Conservation (phyloP, 2,797 vertebrate genomes). For the Hippocampus kuda region DNA sequence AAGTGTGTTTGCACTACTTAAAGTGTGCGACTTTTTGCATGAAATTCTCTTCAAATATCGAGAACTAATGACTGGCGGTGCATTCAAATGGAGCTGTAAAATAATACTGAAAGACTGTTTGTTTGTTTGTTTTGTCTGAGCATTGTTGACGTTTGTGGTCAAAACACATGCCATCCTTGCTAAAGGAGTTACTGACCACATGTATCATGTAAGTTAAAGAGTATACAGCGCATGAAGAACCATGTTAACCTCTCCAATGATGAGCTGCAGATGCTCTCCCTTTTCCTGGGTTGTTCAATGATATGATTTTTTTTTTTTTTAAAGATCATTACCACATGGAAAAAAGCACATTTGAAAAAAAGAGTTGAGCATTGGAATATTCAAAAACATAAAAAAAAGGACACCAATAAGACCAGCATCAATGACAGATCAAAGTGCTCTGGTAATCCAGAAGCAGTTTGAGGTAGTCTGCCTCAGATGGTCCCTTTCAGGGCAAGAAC, state of each 20-base stretch:
- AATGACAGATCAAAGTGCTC: constrained; percentile 15
- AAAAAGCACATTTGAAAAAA: constrained; percentile 1
- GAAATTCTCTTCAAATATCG: not conserved
- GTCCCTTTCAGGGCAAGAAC: constrained; percentile 20
- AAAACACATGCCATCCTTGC: constrained; percentile 2
- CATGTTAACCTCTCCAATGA: not conserved
- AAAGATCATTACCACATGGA: constrained; percentile 19
- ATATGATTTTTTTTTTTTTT: constrained; percentile 21
- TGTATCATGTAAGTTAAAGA: constrained; percentile 18
- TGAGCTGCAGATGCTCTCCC: constrained; percentile 2
- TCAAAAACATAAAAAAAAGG: constrained; percentile 12
- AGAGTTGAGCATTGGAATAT: not conserved
- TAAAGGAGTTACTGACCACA: constrained; percentile 20
- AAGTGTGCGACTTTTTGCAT: not conserved
- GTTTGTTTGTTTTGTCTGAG: constrained; percentile 14
- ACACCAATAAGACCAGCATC: constrained; percentile 16
- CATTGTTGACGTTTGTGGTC: constrained; percentile 14
- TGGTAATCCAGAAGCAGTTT: constrained; percentile 20
- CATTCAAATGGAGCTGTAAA: not conserved
- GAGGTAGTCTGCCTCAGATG: constrained; percentile 29
- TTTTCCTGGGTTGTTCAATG: constrained; percentile 11
- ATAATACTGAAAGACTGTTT: not conserved
- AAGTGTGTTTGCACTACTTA: not conserved
- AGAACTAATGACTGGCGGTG: not conserved
- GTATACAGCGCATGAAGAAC: constrained; percentile 13